Evolutionary conservation across 2,113 vertebrate species (phyloP).

Genomic region (Paradoxurus hermaphroditus): DNA sequence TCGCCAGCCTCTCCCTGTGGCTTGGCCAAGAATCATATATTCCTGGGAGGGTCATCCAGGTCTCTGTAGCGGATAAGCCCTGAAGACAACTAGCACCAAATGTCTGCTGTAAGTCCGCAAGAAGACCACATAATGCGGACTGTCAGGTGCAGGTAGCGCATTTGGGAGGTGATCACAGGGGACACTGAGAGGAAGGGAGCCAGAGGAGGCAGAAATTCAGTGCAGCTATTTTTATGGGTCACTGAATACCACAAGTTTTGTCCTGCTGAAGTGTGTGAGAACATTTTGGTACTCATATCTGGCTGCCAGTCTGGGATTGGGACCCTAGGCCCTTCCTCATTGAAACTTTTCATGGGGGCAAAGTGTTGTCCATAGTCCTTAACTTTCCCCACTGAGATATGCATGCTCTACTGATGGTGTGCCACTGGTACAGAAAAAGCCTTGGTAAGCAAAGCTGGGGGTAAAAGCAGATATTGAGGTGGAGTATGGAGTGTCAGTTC

Average conservation of each 20-base stretch:
- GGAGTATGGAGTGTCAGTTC: no score
- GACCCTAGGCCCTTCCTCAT: no score
- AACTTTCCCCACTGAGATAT: no score
- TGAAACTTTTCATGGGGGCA: no score
- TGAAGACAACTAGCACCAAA: no score
- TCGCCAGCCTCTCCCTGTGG: no score
- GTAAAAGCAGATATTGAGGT: background rate
- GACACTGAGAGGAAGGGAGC: no score
- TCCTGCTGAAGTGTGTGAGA: background rate
- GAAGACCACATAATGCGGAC: background rate
- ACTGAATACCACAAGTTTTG: background rate
- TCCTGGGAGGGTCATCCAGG: no score
- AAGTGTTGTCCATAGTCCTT: background rate
- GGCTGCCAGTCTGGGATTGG: background rate
- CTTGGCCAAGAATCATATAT: no score
- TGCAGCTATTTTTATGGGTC: rapidly evolving
- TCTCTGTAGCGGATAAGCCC: no score
- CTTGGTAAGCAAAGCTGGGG: background rate
- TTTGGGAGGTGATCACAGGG: background rate
- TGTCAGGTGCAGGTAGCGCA: background rate
- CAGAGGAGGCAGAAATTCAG: background rate
- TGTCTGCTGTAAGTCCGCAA: no score
- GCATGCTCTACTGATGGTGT: background rate
- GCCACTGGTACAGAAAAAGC: background rate
- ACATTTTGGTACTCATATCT: rapidly evolving